A percentile compares a stretch with the other conserved stretches of the same genome.
Evolutionary conservation across 2,888 invertebrate species (phyloP).

Genomic region (Hetaerina titia): DNA sequence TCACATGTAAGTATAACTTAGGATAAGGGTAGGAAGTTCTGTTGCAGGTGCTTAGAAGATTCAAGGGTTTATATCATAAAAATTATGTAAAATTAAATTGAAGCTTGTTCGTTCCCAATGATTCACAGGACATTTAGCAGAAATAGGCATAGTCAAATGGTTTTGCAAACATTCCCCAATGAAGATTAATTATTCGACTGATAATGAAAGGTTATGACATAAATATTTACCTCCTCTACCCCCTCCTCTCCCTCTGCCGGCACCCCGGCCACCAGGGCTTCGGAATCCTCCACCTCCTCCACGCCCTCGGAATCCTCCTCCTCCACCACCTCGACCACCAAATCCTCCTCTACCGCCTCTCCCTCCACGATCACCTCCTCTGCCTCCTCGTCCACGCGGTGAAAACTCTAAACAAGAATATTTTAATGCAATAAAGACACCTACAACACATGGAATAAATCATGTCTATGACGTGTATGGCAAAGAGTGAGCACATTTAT

Average conservation of each 20-base stretch:
- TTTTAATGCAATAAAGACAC: background rate
- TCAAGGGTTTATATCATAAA: too few relatives aligned
- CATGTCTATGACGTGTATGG: background rate
- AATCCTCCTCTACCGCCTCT: constrained; percentile 65
- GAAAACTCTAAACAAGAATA: constrained; percentile 32
- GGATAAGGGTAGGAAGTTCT: too few relatives aligned
- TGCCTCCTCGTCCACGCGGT: constrained; percentile 56
- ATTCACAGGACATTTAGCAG: too few relatives aligned
- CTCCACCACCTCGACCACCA: constrained; percentile 41
- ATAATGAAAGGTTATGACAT: too few relatives aligned
- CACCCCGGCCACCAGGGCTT: constrained; percentile 58
- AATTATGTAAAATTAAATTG: too few relatives aligned
- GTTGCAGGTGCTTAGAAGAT: too few relatives aligned
- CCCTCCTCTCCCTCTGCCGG: constrained; percentile 51
- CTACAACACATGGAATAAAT: background rate
- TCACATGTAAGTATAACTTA: too few relatives aligned
- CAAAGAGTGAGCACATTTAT: background rate
- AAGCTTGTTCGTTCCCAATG: too few relatives aligned
- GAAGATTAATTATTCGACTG: too few relatives aligned
- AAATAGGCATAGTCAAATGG: too few relatives aligned
- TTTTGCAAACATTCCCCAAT: too few relatives aligned
- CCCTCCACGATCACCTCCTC: constrained; percentile 67
- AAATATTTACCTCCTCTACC: background rate
- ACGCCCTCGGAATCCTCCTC: constrained; percentile 36
- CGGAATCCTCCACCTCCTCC: constrained; percentile 41